These are phyloP conservation scores for Ooceraea biroi DNA, from an alignment of 1,140 invertebrate genomes.

Conservation along the genomic window DNA sequence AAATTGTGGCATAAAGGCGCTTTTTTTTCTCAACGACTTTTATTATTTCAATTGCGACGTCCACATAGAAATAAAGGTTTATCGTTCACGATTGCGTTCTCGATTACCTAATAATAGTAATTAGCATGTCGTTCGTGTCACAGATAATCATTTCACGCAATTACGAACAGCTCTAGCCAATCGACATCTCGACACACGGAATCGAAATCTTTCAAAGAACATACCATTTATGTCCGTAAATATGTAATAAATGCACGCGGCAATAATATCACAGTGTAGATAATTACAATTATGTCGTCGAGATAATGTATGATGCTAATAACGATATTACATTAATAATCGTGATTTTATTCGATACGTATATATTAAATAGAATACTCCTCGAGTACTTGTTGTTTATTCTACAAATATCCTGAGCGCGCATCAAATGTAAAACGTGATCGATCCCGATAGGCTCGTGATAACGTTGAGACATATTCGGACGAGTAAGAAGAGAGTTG, in stretches of 20 bases:
- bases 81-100: neutral
- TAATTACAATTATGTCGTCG: neutral
- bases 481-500: neutral
- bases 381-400: no score
- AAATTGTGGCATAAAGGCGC: neutral
- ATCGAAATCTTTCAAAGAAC: no score
- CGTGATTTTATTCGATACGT: neutral
- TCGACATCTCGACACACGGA: no score
- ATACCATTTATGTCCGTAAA: neutral
- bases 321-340: neutral
- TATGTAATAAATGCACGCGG: no score
- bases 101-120: no score
- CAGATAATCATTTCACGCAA: slow-evolving; percentile 12
- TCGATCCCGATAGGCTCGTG: neutral
- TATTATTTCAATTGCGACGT: slow-evolving; percentile 7
- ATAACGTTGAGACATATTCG: neutral
- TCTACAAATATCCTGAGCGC: no score
- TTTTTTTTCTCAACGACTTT: neutral
- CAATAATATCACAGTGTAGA: no score
- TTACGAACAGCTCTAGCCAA: neutral
- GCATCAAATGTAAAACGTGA: neutral
- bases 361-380: no score
- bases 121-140: neutral
- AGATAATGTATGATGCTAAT: neutral
- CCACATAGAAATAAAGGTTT: neutral